phyloP scores from a whole-genome alignment of 2,888 invertebrate genomes.

The Nemotelus nigrinus region DNA sequence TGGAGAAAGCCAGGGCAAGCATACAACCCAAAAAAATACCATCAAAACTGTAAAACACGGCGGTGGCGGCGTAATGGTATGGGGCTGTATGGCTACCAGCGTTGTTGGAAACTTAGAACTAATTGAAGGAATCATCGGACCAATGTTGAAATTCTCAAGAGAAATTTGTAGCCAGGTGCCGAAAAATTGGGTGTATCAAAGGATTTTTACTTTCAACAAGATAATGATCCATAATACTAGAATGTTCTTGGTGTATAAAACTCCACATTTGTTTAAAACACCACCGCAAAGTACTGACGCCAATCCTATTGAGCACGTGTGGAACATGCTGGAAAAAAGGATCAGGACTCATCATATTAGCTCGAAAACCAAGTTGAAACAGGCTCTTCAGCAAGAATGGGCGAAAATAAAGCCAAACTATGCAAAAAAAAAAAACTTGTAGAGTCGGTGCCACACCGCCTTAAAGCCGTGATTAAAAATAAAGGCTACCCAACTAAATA shows the following conservation, averaged over 20 bases:
- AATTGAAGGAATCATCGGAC: conserved; percentile 47
- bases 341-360: neutral
- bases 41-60: conserved; percentile 7
- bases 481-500: too few species aligned
- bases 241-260: conserved; percentile 31
- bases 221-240: conserved; percentile 13
- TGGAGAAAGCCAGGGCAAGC: conserved; percentile 24
- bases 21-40: neutral
- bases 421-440: neutral
- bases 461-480: conserved; percentile 2
- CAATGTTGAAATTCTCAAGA: conserved; percentile 46
- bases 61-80: conserved; percentile 12
- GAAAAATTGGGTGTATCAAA: conserved; percentile 32
- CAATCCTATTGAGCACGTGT: neutral
- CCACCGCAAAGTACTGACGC: conserved; percentile 18
- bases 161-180: conserved; percentile 47
- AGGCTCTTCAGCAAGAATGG: too few species aligned
- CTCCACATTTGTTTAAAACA: conserved; percentile 35
- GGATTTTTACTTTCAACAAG: conserved; percentile 22
- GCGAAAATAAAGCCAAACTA: too few species aligned
- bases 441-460: conserved; percentile 10
- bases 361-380: neutral
- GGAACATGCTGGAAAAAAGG: neutral
- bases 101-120: conserved; percentile 41
- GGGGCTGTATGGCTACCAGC: conserved; percentile 42